These are phyloP conservation scores for Acleris literana DNA, from an alignment of 2,888 invertebrate genomes.

Conservation along the genomic window DNA sequence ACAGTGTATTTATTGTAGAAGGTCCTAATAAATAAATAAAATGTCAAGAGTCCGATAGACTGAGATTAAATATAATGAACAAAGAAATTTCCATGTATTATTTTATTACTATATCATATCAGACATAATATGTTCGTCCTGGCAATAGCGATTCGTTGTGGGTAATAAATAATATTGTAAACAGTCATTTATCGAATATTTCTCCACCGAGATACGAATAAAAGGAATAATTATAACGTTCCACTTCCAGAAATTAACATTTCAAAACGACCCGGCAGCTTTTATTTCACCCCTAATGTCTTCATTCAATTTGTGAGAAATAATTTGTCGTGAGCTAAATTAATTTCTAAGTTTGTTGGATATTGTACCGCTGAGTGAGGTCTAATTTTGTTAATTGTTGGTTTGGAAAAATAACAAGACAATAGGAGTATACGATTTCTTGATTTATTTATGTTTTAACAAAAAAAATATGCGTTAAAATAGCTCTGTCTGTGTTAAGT, in stretches of 20 bases:
- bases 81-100: background rate
- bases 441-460: no score
- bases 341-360: slow-evolving; percentile 62
- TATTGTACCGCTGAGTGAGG: slow-evolving; percentile 50
- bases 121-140: background rate
- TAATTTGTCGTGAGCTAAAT: slow-evolving; percentile 63
- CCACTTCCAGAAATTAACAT: slow-evolving; percentile 54
- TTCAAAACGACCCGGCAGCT: slow-evolving; percentile 54
- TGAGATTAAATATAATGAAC: background rate
- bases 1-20: no score
- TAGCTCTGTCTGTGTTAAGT: no score
- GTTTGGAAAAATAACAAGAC: slow-evolving; percentile 40
- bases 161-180: slow-evolving; percentile 1
- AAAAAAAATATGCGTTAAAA: no score
- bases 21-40: no score
- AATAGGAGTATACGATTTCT: slow-evolving; percentile 13
- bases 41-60: background rate
- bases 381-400: slow-evolving; percentile 53
- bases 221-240: slow-evolving; percentile 42
- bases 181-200: slow-evolving; percentile 27
- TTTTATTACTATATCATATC: no score
- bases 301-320: slow-evolving; percentile 59
- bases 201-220: slow-evolving; percentile 18
- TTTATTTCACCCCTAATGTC: slow-evolving; percentile 55
- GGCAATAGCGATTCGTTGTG: background rate